Percentiles rank a stretch among this genome's conserved stretches.
These are phyloP conservation scores for Agrochola circellaris DNA, from an alignment of 2,888 invertebrate genomes.

Conservation along the genomic window DNA sequence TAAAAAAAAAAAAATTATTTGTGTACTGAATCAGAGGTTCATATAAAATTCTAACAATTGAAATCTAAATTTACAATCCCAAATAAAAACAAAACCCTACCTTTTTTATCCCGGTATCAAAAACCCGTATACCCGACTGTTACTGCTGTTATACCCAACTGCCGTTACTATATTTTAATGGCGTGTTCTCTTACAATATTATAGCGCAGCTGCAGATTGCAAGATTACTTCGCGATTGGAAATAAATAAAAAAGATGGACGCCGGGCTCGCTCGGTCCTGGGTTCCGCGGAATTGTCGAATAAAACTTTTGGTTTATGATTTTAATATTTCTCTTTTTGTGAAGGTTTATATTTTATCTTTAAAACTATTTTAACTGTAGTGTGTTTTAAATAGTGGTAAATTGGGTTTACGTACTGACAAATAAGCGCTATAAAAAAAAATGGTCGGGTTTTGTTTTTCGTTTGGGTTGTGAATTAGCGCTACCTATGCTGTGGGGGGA, in stretches of 20 bases:
- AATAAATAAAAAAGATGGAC: slow-evolving; percentile 68
- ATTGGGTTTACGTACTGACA: too few relatives aligned
- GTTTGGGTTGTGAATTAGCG: too few relatives aligned
- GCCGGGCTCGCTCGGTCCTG: slow-evolving; percentile 22
- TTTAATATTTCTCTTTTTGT: slow-evolving; percentile 42
- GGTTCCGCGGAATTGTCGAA: slow-evolving; percentile 43
- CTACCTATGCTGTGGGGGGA: too few relatives aligned
- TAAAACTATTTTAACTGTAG: neutral
- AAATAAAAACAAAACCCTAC: neutral
- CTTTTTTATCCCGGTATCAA: neutral
- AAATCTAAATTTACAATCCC: neutral
- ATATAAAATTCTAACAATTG: slow-evolving; percentile 2
- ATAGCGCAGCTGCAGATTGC: slow-evolving; percentile 63
- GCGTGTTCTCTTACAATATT: slow-evolving; percentile 46
- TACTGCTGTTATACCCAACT: slow-evolving; percentile 10
- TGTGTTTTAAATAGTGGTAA: too few relatives aligned
- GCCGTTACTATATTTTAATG: slow-evolving; percentile 37
- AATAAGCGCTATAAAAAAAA: neutral
- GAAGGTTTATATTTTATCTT: slow-evolving; percentile 4
- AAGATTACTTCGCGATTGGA: slow-evolving; percentile 71
- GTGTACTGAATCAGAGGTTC: neutral
- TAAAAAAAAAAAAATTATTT: slow-evolving; percentile 4
- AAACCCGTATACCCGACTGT: neutral
- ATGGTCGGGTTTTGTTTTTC: too few relatives aligned
- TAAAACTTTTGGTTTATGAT: slow-evolving; percentile 46